Evolutionary conservation across 2,888 invertebrate species (phyloP).

Genomic region (Mythimna ferrago): DNA sequence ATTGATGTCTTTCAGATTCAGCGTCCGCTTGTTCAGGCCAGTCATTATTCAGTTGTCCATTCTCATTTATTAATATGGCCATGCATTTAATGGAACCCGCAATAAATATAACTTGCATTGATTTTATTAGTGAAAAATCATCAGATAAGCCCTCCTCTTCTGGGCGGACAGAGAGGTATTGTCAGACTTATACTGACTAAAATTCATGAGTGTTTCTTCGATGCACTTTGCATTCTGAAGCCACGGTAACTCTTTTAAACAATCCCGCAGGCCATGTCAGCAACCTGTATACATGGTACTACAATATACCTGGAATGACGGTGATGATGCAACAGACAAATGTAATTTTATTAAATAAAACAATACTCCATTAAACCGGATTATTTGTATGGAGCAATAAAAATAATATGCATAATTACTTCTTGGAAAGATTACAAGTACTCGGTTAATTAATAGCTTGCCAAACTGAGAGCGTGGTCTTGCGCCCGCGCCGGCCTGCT

Average conservation of each 20-base stretch:
- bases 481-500: slow-evolving; percentile 40
- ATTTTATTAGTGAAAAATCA: no score
- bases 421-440: slow-evolving; percentile 62
- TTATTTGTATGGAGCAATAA: slow-evolving; percentile 62
- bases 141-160: no score
- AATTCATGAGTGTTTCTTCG: no score
- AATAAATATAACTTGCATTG: background rate
- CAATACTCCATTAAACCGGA: slow-evolving; percentile 58
- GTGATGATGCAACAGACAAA: slow-evolving; percentile 25
- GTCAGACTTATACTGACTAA: no score
- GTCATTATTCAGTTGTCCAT: background rate
- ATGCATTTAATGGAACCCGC: background rate
- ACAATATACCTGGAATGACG: slow-evolving; percentile 18
- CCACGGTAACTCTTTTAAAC: no score
- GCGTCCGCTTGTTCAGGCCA: slow-evolving; percentile 7
- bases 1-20: slow-evolving; percentile 33
- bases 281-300: background rate
- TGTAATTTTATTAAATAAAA: slow-evolving; percentile 37
- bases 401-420: slow-evolving; percentile 62
- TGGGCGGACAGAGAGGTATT: no score
- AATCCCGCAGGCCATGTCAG: no score
- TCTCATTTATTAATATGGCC: background rate
- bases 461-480: slow-evolving; percentile 57
- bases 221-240: no score
- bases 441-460: slow-evolving; percentile 66